Percentiles rank a stretch among this genome's conserved stretches.
Conservation (phyloP, 2,797 vertebrate genomes). For the Bradypodion ventrale region DNA sequence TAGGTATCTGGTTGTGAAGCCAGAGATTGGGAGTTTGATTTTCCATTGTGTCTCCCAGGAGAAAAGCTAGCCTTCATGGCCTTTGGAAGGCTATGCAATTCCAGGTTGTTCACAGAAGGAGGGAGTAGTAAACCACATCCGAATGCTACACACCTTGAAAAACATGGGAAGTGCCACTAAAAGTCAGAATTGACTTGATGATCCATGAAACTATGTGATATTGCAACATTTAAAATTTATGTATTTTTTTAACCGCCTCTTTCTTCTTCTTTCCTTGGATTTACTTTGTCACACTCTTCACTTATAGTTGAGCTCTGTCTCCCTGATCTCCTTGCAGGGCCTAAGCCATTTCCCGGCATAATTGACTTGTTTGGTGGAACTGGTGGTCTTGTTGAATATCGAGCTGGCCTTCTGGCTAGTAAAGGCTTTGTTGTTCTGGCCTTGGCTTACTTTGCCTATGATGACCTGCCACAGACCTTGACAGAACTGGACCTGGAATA, state of each 20-base stretch:
- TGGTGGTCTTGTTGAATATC: conserved; percentile 67
- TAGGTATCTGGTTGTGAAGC: no score
- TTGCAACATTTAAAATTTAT: no score
- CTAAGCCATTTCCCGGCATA: conserved; percentile 59
- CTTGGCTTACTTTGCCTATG: conserved; percentile 66
- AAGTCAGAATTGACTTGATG: no score
- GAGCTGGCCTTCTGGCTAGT: conserved; percentile 66
- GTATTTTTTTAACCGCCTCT: background rate
- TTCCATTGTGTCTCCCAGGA: no score
- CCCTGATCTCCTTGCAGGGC: conserved; percentile 15
- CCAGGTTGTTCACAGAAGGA: no score
- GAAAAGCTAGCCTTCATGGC: no score
- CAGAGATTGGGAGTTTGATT: no score
- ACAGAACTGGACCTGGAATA: conserved; percentile 61
- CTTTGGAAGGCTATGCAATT: no score
- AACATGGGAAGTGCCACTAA: no score
- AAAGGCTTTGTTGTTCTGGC: conserved; percentile 67
- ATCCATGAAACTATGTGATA: no score
- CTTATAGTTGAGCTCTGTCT: accelerated
- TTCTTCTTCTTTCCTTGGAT: background rate
- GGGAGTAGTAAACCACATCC: no score
- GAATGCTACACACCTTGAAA: no score
- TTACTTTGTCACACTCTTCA: background rate
- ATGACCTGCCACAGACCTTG: conserved; percentile 60
- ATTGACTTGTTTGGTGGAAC: conserved; percentile 70